Evolutionary conservation across 2,113 vertebrate species (phyloP).

Genomic region (Alaudala cheleensis): DNA sequence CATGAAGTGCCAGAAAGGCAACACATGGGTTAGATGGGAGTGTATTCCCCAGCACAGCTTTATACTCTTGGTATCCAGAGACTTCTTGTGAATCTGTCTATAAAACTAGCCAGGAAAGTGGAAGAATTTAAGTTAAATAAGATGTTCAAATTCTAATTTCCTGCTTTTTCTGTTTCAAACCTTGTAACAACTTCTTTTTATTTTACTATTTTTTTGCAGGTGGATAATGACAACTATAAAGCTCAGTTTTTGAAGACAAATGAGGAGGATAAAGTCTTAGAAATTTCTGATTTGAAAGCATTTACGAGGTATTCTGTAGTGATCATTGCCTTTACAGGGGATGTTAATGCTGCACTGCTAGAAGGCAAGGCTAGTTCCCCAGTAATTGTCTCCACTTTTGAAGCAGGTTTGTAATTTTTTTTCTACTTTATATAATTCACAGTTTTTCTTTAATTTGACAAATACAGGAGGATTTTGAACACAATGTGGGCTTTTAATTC

Average conservation of each 20-base stretch:
- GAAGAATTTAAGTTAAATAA: background rate
- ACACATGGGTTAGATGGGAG: background rate
- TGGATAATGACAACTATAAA: conserved; percentile 81
- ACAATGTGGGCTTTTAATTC: background rate
- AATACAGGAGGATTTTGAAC: background rate
- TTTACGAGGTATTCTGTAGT: conserved; percentile 88
- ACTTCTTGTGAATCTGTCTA: background rate
- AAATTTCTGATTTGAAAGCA: conserved; percentile 85
- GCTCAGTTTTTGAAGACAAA: conserved; percentile 77
- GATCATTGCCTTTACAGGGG: conserved; percentile 87
- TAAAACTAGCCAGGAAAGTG: background rate
- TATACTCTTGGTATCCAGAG: background rate
- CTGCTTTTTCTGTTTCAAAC: background rate
- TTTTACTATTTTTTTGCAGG: conserved; percentile 66
- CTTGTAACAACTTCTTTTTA: background rate
- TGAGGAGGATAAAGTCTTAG: conserved; percentile 77
- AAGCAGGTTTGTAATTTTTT: conserved; percentile 81
- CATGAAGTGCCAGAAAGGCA: background rate
- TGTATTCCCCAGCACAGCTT: background rate
- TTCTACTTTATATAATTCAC: background rate
- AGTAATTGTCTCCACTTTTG: conserved; percentile 83
- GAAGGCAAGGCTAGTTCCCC: conserved; percentile 83
- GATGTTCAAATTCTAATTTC: background rate
- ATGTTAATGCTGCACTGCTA: conserved; percentile 67
- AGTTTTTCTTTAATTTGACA: background rate